These are phyloP conservation scores for Patiria miniata DNA, from an alignment of 35 echinoderm and acorn worm genomes.

Conservation along the genomic window DNA sequence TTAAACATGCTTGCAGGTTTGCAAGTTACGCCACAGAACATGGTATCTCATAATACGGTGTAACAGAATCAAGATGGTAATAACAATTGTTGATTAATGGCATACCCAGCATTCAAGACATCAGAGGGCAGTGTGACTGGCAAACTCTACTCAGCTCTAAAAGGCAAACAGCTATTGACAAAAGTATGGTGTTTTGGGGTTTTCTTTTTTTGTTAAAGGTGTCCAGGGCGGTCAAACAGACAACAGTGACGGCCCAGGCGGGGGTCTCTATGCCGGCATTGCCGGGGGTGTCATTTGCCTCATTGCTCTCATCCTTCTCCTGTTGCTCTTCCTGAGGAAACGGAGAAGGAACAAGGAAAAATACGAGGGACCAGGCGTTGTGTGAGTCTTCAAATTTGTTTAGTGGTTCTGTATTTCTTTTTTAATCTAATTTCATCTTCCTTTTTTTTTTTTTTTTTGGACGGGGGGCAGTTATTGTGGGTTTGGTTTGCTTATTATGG, in stretches of 20 bases:
- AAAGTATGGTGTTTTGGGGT: neutral
- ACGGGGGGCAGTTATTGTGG: neutral
- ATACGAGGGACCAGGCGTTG: constrained; percentile 21
- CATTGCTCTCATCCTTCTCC: constrained; percentile 19
- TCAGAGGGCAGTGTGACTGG: too few relatives aligned
- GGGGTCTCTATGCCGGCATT: neutral
- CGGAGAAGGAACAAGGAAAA: neutral
- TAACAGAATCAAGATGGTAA: too few relatives aligned
- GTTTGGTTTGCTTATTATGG: neutral
- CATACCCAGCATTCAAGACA: too few relatives aligned
- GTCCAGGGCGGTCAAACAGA: neutral
- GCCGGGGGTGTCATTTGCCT: neutral
- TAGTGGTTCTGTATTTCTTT: neutral
- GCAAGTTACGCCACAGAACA: too few relatives aligned
- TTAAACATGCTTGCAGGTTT: too few relatives aligned
- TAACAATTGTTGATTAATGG: too few relatives aligned
- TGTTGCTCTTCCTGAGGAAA: constrained; percentile 10
- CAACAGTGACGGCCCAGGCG: neutral
- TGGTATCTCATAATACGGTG: too few relatives aligned
- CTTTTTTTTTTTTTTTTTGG: neutral
- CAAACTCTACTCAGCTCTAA: too few relatives aligned
- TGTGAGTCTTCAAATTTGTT: constrained; percentile 1
- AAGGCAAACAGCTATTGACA: too few relatives aligned
- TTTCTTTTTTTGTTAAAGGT: neutral
- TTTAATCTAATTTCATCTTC: neutral